Evolutionary conservation across 1,140 invertebrate species (phyloP), one percentile per base, ranked within the genome.

Genomic region (Apis laboriosa): DNA sequence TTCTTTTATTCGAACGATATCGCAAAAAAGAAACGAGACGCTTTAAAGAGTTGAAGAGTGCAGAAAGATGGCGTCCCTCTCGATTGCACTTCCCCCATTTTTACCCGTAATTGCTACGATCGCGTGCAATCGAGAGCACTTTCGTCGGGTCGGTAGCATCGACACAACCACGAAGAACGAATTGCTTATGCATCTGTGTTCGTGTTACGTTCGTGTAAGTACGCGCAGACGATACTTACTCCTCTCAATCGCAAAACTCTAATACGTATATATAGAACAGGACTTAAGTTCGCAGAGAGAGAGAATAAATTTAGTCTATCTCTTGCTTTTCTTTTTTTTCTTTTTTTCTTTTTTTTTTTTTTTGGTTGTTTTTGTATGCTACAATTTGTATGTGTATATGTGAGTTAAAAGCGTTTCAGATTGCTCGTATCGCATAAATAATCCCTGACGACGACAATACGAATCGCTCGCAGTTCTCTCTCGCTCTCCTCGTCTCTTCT

Each of bases 371-470:
- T 51, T 60, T n/a, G 55, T 78, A 64, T 19, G 28, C 58, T 63
- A 68, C n/a, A 58, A 24, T 56, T 13, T 43, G 53, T 56, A 21
- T 49, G 28, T 19, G 24, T 60, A 55, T 43, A 28, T 51, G 67
- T n/a, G 49, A 34, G 7, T 68, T 43, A 43, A 53, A 70, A 77
- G 55, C 80, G 80, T 77, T 82, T 77, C 34, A 61, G 51, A 64
- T 73, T 64, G 51, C 78, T 74, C 56, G 68, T 63, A 58, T 75
- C 51, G 79, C 61, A 66, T 64, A 61, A 49, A 76, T 76, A 67
- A 81, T 81, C 79, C 61, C 72, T 56, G 68, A 55, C 28, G 58
- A 79, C 55, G 77, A 79, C 67, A 58, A 79, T 24, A 28, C 77
- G 43, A 0, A n/a, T 60, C 72, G 34, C 17, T 56, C 74, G 74